phyloP scores from a whole-genome alignment of 2,888 invertebrate genomes.

The Heteromurus nitidus region DNA sequence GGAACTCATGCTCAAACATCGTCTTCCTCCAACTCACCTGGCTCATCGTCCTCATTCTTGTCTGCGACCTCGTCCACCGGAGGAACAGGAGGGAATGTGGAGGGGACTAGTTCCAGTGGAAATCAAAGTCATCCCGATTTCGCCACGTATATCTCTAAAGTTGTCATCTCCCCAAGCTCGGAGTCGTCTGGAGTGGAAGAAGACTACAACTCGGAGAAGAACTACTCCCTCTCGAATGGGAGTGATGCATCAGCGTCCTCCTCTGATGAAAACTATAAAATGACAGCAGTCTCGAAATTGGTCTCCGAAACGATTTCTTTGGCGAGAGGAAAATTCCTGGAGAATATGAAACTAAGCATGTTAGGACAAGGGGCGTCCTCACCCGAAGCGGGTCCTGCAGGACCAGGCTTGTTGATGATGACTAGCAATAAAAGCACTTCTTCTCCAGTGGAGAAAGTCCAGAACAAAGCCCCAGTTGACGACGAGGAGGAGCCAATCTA shows the following conservation, averaged over 20 bases:
- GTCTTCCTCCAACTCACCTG: not conserved
- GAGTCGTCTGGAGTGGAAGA: constrained; percentile 73
- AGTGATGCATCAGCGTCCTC: constrained; percentile 47
- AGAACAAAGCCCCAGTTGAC: not conserved
- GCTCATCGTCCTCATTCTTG: not conserved
- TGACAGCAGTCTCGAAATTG: constrained; percentile 54
- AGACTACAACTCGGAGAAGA: constrained; percentile 73
- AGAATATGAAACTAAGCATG: constrained; percentile 71
- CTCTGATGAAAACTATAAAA: constrained; percentile 67
- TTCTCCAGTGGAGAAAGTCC: not conserved
- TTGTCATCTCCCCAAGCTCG: constrained; percentile 69
- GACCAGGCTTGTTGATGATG: constrained; percentile 65
- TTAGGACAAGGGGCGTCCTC: constrained; percentile 13
- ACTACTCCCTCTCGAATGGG: constrained; percentile 69
- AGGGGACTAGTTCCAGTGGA: too few species aligned
- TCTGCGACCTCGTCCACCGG: not conserved
- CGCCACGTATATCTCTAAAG: constrained; percentile 69
- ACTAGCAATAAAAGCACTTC: not conserved
- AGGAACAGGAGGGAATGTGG: too few species aligned
- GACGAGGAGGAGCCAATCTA: constrained; percentile 73
- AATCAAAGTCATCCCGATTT: too few species aligned
- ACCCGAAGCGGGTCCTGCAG: constrained; percentile 74
- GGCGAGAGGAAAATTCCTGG: constrained; percentile 73
- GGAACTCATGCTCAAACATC: not conserved
- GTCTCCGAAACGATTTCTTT: constrained; percentile 72